Percentiles rank a stretch among this genome's conserved stretches.
These are phyloP conservation scores for Parnassius mnemosyne DNA, from an alignment of 2,888 invertebrate species.

Conservation along the genomic window DNA sequence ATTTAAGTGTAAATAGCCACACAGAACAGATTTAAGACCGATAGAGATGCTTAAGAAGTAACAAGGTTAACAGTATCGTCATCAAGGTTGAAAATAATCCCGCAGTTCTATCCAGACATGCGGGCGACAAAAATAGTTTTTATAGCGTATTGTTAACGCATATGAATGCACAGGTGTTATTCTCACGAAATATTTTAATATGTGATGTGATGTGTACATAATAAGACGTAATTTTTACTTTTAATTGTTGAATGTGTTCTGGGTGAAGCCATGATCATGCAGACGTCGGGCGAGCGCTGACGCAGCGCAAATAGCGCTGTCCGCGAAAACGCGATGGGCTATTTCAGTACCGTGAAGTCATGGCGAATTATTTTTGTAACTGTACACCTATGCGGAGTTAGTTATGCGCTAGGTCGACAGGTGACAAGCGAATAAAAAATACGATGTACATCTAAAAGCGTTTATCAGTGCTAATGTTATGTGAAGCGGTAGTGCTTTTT, in stretches of 20 bases:
- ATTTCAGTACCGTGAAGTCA: conserved; percentile 74
- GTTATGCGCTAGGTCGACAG: conserved; percentile 57
- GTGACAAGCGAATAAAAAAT: conserved; percentile 57
- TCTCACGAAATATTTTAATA: neutral
- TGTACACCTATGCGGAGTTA: conserved; percentile 65
- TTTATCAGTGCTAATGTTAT: conserved; percentile 72
- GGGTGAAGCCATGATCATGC: conserved; percentile 25
- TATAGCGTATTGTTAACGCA: conserved; percentile 29
- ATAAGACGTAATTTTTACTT: neutral
- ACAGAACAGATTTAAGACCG: conserved; percentile 48
- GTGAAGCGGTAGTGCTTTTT: conserved; percentile 55
- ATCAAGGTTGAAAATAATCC: conserved; percentile 71
- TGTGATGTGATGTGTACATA: conserved; percentile 3
- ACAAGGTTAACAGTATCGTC: conserved; percentile 75
- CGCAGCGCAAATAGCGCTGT: conserved; percentile 34
- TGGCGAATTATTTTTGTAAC: conserved; percentile 71
- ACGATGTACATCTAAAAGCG: conserved; percentile 52
- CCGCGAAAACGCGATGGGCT: conserved; percentile 52
- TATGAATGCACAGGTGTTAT: conserved; percentile 5
- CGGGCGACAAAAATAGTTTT: conserved; percentile 51
- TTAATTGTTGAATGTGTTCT: conserved; percentile 7
- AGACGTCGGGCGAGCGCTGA: conserved; percentile 30
- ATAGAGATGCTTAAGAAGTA: conserved; percentile 54
- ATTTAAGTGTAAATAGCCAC: neutral
- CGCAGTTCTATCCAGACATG: conserved; percentile 51